phyloP scores from a whole-genome alignment of 2,888 invertebrate genomes.

The Stenoptilia bipunctidactyla region DNA sequence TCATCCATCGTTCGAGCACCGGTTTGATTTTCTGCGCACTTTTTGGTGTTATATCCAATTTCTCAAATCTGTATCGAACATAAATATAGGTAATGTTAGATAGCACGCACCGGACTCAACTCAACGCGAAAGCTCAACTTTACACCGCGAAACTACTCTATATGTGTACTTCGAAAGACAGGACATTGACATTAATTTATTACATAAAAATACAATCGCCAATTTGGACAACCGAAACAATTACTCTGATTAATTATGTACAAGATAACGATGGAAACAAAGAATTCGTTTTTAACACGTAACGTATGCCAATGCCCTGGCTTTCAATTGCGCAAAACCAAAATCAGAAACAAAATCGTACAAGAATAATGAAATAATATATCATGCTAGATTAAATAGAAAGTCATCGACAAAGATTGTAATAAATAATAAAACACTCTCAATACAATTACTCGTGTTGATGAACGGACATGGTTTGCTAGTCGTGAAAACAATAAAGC shows the following conservation, averaged over 20 bases:
- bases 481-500: conserved; percentile 37
- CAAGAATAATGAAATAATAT: conserved; percentile 64
- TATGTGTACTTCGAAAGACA: no score
- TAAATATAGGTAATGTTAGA: conserved; percentile 59
- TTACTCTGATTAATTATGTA: conserved; percentile 69
- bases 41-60: conserved; percentile 98
- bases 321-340: conserved; percentile 73
- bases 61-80: conserved; percentile 92
- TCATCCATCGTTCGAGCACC: conserved; percentile 98
- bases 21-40: conserved; percentile 99
- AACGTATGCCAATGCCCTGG: conserved; percentile 93
- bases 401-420: conserved; percentile 53
- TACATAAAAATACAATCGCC: conserved; percentile 68
- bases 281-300: conserved; percentile 65
- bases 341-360: conserved; percentile 42
- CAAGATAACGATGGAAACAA: conserved; percentile 61
- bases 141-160: conserved; percentile 20
- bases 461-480: conserved; percentile 52
- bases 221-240: conserved; percentile 63
- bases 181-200: conserved; percentile 82
- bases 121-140: conserved; percentile 23
- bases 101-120: conserved; percentile 42
- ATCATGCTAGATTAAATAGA: conserved; percentile 69
- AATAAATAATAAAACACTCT: conserved; percentile 57
- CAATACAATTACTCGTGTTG: conserved; percentile 54